Evolutionary conservation across 2,888 invertebrate genomes (phyloP), one percentile per base, ranked within the genome.

Genomic region (Epirrhoe tristata): DNA sequence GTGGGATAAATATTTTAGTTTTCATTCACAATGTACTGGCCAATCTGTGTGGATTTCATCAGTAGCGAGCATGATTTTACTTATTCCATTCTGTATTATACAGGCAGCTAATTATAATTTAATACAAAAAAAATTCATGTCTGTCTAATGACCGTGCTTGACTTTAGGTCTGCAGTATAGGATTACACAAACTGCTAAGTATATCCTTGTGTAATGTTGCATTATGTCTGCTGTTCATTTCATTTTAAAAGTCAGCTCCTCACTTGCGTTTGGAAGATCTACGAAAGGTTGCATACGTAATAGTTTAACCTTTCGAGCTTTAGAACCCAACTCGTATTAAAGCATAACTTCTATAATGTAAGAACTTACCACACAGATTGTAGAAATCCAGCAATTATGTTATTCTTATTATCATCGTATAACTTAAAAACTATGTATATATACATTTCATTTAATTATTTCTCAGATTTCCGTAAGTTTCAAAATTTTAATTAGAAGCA

Each of bases 371-470:
- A 56, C 36, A 17, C 51, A 56, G 52, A 56, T 53, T 62, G 17
- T 48, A 34, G 16, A 14, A 24, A 39, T 14, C 16, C n/a, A 12
- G 53, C 12, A 54, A 54, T 10, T 24, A 17, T 54, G 39, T 59
- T 24, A n/a, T 43, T 14, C 50, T 32, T 36, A 54, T 17, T 31
- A 55, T 56, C 17, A 39, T 50, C 14, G 14, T 53, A 24, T 58
- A 32, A 54, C 8, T 50, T 31, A 53, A 53, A 48, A 60, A 46
- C 43, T 60, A 64, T 68, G 72, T 74, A 72, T 89, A 89, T 89
- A 88, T 83, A 86, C 88, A 85, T 81, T 82, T 80, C 75, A 80
- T 81, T 81, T 79, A 80, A 77, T 77, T 74, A 77, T 74, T 74
- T 73, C 77, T 78, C 59, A 50, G 64, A 66, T 63, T 60, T 65